Percentiles rank a stretch among this genome's conserved stretches.
These are phyloP conservation scores for Crotalus helleri DNA, from an alignment of 2,113 vertebrate genomes.

Conservation along the genomic window DNA sequence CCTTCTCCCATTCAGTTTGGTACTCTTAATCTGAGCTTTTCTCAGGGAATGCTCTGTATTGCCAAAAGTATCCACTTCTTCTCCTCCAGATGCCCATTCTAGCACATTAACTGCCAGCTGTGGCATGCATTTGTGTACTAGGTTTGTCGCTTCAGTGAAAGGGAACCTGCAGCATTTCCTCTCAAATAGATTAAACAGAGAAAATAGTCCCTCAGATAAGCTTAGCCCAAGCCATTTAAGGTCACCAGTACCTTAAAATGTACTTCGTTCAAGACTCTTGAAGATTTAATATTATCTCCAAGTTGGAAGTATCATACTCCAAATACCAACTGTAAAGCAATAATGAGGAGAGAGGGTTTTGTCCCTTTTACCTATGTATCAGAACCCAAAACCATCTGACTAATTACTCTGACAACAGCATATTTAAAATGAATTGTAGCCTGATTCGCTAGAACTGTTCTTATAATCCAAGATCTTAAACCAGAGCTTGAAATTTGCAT, in stretches of 20 bases:
- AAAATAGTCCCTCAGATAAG: background rate
- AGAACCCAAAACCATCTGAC: background rate
- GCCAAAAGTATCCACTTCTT: too few species aligned
- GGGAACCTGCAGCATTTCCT: background rate
- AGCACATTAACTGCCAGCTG: background rate
- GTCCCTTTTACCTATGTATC: background rate
- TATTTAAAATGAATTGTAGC: background rate
- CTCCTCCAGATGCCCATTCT: too few species aligned
- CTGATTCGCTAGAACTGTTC: background rate
- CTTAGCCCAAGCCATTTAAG: background rate
- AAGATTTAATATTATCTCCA: background rate
- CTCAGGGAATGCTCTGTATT: too few species aligned
- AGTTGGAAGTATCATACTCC: background rate
- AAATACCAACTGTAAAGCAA: background rate
- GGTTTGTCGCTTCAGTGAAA: background rate
- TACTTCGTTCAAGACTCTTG: background rate
- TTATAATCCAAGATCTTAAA: background rate
- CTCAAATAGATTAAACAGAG: background rate
- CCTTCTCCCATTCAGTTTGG: too few species aligned
- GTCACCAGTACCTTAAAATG: background rate
- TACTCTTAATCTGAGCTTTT: too few species aligned
- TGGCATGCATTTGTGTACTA: background rate
- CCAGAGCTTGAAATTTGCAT: background rate
- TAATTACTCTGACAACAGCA: background rate
- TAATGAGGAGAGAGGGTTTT: background rate